Base-by-base conservation (phyloP, 2,888 invertebrate genomes). In the Spilarctia lutea region DNA sequence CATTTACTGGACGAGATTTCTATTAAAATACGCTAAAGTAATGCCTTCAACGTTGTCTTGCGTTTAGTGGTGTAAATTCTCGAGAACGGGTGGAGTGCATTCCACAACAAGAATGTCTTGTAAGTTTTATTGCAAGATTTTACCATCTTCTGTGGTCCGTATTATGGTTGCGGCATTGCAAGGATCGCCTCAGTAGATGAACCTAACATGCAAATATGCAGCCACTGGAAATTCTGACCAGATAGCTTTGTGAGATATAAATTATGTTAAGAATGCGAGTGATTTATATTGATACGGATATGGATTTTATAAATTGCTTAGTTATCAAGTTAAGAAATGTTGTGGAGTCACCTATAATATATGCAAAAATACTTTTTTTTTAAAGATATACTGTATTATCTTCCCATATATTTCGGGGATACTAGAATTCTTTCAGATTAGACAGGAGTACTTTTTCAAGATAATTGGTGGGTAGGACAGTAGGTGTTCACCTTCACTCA, bases 51-150 rank as follows among this genome's bases (percentile, higher is more conserved):
- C 76, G 83, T 79, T 65, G 75, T 83, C 85, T 88, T 85, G 86
- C 86, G 86, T 88, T 88, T 87, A 89, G 86, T 83, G 80, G 79
- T 84, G 87, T 65, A 85, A 88, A 92, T 92, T 91, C 91, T 88
- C 85, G 85, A 85, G 88, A 87, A 81, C 85, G 90, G 90, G 87
- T 86, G 86, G 85, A 81, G 81, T 87, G 87, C 90, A 91, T 93
- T 90, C 91, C 91, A 79, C 71, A 78, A 73, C 80, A 79, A 86
- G 91, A 91, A 91, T 91, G 88, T 91, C 88, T 90, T 88, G 87
- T 85, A 89, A 90, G 91, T 92, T 93, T 92, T 91, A 92, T 91
- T 91, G 89, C 90, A 87, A 89, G 89, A 90, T 92, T 93, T 93
- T 92, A 92, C 90, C 87, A 89, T 86, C 87, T 82, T 82, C 83